Base-by-base conservation (phyloP, 53 echinoderm and acorn worm genomes). In the Paracentrotus lividus region DNA sequence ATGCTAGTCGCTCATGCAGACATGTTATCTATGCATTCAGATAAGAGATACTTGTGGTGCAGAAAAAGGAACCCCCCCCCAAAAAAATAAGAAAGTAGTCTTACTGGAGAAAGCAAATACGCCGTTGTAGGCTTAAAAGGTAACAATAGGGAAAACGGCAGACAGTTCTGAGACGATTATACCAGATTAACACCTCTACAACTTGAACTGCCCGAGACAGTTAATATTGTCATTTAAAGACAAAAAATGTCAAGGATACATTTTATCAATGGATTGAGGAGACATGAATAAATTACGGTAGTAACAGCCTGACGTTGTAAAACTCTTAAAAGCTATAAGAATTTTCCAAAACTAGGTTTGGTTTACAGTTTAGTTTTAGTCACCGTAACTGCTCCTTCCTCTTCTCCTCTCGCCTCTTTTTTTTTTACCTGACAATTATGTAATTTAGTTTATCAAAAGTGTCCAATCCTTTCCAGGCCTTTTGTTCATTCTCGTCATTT, bases 11-110 rank as follows among this genome's bases (percentile, higher is more conserved):
- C 0, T 15, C 40, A 72, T 36, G 40, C 72, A 72, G 38, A 14
- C 10, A 5, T 21, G n/a, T 40, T 38, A 72, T 72, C 72, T 40
- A 38, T 40, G 38, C 72, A 72, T 72, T 40, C 36, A 32, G 36
- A 36, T 36, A 72, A 32, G 20, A 20, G 40, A 38, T 38, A 27
- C 15, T 34, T 72, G 27, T 32, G 40, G 15, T 72, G 20, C 15
- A 40, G 72, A 36, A 72, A 72, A 72, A 18, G 5, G 72, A 72
- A 72, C 36, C 72, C n/a, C n/a, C n/a, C n/a, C n/a, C n/a, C n/a
- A n/a, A n/a, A n/a, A n/a, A n/a, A n/a, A 72, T 38, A 72, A 72
- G 36, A 38, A 15, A 72, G 18, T 38, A 18, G 13, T n/a, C n/a
- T n/a, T n/a, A n/a, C n/a, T 0, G 1, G 57, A 20, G n/a, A n/a